Base-by-base conservation (phyloP, 2,113 vertebrate species). In the Aegotheles bennettii region DNA sequence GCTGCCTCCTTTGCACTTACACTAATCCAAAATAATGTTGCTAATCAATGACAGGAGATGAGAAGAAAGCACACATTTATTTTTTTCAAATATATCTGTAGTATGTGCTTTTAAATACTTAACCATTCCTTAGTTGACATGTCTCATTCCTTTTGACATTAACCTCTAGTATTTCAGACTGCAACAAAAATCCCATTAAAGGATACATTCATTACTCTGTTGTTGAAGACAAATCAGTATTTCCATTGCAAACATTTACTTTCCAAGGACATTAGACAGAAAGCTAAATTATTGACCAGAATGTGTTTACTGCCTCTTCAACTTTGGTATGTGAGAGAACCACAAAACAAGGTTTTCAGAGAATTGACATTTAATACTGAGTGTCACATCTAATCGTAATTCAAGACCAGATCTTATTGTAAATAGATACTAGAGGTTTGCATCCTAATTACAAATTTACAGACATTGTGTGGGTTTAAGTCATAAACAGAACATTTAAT, bases 371-470 rank as follows among this genome's bases (percentile, higher is more conserved):
- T 92, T 95, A 93, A 86, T 95, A 78, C 73, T 5, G 28, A 67
- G 68, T 91, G 85, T 95, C 93, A 93, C 73, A 86, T 93, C 90
- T 95, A 81, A 92, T 92, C 2, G 4, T 90, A 92, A 93, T 95
- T 96, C 94, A 90, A 90, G 82, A 83, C 63, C 60, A 81, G 85
- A 86, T 88, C 87, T 93, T 78, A 88, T 56, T 97, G 93, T 88
- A 96, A 94, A 90, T 56, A 96, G 90, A 93, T 93, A 88, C 79
- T 64, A 64, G 56, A 87, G 56, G 83, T 92, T 94, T 96, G 90
- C 90, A 93, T 96, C 88, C 64, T 96, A 94, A 96, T 97, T 94
- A 94, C 83, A 90, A 93, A 95, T 96, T 90, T 96, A 78, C 76
- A 94, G 93, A 88, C 92, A 94, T 90, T 84, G 90, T 91, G 84